phyloP scores from a whole-genome alignment of 2,888 invertebrate species.

The Eueremaeus valkanovi region DNA sequence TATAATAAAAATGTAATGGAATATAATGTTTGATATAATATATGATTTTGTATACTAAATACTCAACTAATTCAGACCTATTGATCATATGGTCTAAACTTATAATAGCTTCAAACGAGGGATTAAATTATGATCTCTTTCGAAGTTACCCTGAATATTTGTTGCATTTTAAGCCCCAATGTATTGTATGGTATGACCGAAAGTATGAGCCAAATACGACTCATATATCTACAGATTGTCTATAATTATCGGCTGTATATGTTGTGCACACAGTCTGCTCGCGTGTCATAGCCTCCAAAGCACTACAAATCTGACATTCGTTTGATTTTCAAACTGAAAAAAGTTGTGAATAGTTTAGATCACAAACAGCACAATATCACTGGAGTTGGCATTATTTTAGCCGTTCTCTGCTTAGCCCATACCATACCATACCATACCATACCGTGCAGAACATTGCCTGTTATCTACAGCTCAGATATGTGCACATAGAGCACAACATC shows the following conservation, averaged over 20 bases:
- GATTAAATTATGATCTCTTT: slow-evolving; percentile 18
- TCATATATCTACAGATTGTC: slow-evolving; percentile 22
- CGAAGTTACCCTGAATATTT: slow-evolving; percentile 4
- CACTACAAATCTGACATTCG: slow-evolving; percentile 10
- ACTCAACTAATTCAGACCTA: too few relatives aligned
- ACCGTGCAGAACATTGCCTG: too few relatives aligned
- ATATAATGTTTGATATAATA: background rate
- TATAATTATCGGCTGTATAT: background rate
- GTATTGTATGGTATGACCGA: background rate
- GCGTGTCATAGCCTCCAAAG: background rate
- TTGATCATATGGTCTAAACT: too few relatives aligned
- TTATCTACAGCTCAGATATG: background rate
- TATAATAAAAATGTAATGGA: too few relatives aligned
- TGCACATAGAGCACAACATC: background rate
- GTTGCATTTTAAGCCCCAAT: background rate
- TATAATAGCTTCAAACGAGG: background rate
- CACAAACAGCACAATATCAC: slow-evolving; percentile 23
- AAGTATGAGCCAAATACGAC: background rate
- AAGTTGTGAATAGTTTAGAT: slow-evolving; percentile 2
- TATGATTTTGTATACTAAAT: too few relatives aligned
- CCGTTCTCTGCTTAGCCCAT: background rate
- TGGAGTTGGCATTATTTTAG: slow-evolving; percentile 23
- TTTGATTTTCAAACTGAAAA: background rate
- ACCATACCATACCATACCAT: background rate
- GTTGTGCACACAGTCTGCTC: background rate